phyloP scores from a whole-genome alignment of 2,888 invertebrate species.

The Colostygia pectinataria region DNA sequence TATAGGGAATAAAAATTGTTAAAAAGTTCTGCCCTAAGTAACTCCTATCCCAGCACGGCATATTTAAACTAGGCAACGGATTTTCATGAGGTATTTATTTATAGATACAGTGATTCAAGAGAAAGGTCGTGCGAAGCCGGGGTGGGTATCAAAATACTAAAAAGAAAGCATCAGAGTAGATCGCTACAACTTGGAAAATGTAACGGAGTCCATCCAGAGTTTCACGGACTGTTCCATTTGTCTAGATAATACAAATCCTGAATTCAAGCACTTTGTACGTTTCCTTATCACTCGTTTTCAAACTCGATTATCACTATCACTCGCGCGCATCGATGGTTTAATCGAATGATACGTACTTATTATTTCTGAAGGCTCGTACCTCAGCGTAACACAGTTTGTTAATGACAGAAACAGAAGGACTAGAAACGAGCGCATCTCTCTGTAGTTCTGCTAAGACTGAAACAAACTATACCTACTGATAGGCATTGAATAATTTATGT shows the following conservation, averaged over 20 bases:
- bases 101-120: too few species aligned
- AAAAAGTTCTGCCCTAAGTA: too few species aligned
- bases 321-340: conserved; percentile 30
- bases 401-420: conserved; percentile 13
- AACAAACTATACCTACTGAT: conserved; percentile 17
- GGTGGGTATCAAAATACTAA: too few species aligned
- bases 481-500: conserved; percentile 20
- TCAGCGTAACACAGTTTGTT: conserved; percentile 22
- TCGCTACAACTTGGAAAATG: too few species aligned
- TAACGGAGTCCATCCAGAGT: too few species aligned
- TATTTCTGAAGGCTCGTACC: conserved; percentile 17
- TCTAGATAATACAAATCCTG: background rate
- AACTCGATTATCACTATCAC: conserved; percentile 34
- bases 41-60: too few species aligned
- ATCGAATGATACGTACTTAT: conserved; percentile 37
- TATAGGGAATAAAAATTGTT: too few species aligned
- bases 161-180: too few species aligned
- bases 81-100: too few species aligned
- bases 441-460: conserved; percentile 25
- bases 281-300: conserved; percentile 23
- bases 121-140: too few species aligned
- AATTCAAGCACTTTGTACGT: background rate
- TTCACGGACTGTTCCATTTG: background rate
- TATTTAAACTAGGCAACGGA: too few species aligned
- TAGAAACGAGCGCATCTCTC: conserved; percentile 30